Evolutionary conservation across 23 tunicate genomes (phyloP).

Genomic region (Pegea sp.): DNA sequence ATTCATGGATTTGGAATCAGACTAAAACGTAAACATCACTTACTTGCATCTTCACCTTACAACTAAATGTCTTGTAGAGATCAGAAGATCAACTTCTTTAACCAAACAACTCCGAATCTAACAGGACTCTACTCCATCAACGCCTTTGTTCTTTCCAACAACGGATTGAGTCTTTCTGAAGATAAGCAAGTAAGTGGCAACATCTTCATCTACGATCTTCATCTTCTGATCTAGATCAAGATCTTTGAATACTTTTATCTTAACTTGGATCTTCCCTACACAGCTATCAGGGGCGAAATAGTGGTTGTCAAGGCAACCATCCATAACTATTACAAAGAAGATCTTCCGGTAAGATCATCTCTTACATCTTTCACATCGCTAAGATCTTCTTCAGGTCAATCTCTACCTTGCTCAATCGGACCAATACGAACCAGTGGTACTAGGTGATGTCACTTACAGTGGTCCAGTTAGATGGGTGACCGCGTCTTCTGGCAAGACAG

Average conservation of each 20-base stretch:
- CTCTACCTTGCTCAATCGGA: too few relatives aligned
- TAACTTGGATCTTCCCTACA: constrained; percentile 18
- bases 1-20: too few relatives aligned
- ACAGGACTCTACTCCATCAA: neutral
- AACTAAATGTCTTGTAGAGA: too few relatives aligned
- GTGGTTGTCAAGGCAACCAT: constrained; percentile 18
- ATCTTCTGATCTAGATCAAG: constrained; percentile 25
- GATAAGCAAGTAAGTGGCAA: neutral
- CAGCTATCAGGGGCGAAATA: constrained; percentile 24
- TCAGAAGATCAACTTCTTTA: too few relatives aligned
- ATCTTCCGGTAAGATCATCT: constrained; percentile 8
- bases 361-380: constrained; percentile 1
- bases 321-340: constrained; percentile 12
- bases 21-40: too few relatives aligned
- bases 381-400: too few relatives aligned
- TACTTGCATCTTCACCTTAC: too few relatives aligned
- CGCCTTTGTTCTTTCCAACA: neutral
- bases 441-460: neutral
- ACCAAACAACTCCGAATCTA: neutral
- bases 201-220: too few relatives aligned
- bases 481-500: constrained; percentile 8
- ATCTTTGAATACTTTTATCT: constrained; percentile 24
- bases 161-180: neutral
- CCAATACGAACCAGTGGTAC: too few relatives aligned
- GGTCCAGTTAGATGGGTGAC: constrained; percentile 11